Evolutionary conservation across 2,113 vertebrate genomes (phyloP), one percentile per base, ranked within the genome.

Genomic region (Craseonycteris thonglongyai): DNA sequence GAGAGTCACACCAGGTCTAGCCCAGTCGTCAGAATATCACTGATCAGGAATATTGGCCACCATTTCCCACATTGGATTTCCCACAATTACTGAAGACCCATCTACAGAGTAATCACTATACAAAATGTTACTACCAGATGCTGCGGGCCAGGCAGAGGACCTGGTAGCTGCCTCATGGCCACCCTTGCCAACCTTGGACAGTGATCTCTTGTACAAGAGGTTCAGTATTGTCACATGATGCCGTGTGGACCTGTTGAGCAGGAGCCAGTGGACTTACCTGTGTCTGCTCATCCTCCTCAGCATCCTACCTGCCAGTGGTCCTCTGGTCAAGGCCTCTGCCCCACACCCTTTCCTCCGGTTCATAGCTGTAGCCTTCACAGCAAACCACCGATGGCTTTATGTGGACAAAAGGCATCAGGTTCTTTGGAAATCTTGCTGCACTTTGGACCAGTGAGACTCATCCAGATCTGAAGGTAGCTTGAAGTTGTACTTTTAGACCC

Each of bases 391-490:
- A 99, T 19, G 99, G 99, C 96, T 99, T 99, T 94, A 98, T 98
- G 8, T 99, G 99, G n/a, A 99, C 98, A 19, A 98, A 99, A 38
- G 99, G 97, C 99, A 99, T 99, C 1, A 99, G 98, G 0, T 99
- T 98, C 97, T 99, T 99, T 94, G 98, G 98, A 28, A 71, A 96
- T 99, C 99, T 92, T 99, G 99, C 98, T 99, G 99, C 0, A 99
- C 99, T 33, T 99, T 99, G 7, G 99, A 98, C 99, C 99, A 99
- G 95, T 99, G 99, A 98, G 99, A 99, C 96, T 98, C 99, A 88
- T 99, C 49, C 99, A 21, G 98, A 95, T 97, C 98, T 98, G 98
- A 99, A 99, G 35, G 98, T 97, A 7, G 98, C 98, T 97, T 99
- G 99, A 3, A 99, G 96, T 97, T 61, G 58, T 65, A 7, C 19